These are phyloP conservation scores for Musca vetustissima DNA, from an alignment of 1,140 invertebrate species.

Conservation along the genomic window DNA sequence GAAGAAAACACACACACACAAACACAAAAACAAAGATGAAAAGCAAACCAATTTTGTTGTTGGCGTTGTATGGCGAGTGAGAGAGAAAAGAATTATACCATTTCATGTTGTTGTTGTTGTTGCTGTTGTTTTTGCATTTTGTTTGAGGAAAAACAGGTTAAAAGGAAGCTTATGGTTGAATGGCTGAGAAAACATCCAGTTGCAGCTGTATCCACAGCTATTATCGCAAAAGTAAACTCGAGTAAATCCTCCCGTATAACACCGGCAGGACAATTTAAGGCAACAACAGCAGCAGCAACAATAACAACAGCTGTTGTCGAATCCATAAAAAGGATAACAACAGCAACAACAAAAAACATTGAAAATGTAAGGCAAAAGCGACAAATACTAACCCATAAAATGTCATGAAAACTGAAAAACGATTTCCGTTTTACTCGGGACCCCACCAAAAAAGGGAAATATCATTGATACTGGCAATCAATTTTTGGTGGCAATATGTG, in stretches of 20 bases:
- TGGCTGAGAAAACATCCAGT: constrained; percentile 55
- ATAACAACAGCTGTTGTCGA: neutral
- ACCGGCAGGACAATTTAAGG: neutral
- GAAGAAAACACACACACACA: neutral
- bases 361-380: no score
- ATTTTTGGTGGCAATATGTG: no score
- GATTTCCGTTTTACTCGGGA: neutral
- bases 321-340: no score
- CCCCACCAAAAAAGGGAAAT: neutral
- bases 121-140: no score
- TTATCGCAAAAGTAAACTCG: constrained; percentile 54
- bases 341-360: no score
- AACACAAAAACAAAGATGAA: neutral
- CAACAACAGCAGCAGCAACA: neutral
- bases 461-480: neutral
- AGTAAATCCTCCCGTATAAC: neutral
- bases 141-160: constrained; percentile 9
- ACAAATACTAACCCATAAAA: no score
- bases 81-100: neutral
- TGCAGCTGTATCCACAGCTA: constrained; percentile 56
- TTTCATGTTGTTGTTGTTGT: no score
- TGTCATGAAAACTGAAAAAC: no score
- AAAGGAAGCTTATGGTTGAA: constrained; percentile 44
- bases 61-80: no score
- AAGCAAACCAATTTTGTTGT: neutral